Evolutionary conservation across 1,140 invertebrate species (phyloP).

Genomic region (Ceratina calcarata): DNA sequence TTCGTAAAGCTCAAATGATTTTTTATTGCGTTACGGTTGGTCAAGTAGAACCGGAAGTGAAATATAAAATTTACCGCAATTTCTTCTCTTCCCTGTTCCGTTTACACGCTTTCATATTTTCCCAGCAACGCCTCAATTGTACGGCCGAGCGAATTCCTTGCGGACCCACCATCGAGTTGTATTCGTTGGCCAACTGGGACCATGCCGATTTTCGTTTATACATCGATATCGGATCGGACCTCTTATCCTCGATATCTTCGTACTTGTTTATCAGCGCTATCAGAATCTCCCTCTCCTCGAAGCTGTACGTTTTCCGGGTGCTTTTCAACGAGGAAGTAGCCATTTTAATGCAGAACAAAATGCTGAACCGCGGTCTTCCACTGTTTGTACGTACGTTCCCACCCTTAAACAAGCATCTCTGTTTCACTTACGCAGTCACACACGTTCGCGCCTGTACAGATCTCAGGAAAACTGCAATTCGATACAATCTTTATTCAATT

Average conservation of each 20-base stretch:
- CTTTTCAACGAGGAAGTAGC: slow-evolving; percentile 61
- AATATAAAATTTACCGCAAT: slow-evolving; percentile 46
- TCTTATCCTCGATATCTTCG: slow-evolving; percentile 60
- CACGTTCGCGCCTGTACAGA: not conserved
- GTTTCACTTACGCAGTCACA: not conserved
- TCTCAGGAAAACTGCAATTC: no score
- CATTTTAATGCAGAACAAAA: slow-evolving; percentile 57
- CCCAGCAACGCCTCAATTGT: slow-evolving; percentile 69
- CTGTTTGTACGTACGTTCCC: slow-evolving; percentile 23
- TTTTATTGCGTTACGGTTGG: no score
- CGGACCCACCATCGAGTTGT: slow-evolving; percentile 62
- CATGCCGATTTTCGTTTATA: slow-evolving; percentile 66
- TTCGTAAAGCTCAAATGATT: no score
- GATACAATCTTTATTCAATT: no score
- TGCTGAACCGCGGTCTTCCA: slow-evolving; percentile 14
- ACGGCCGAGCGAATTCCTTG: slow-evolving; percentile 57
- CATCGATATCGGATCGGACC: slow-evolving; percentile 59
- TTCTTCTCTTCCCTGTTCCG: slow-evolving; percentile 62
- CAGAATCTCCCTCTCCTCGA: slow-evolving; percentile 66
- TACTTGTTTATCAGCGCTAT: slow-evolving; percentile 68
- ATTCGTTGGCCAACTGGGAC: slow-evolving; percentile 64
- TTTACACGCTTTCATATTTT: slow-evolving; percentile 71
- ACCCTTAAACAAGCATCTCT: no score
- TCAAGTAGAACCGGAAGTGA: no score
- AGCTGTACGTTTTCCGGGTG: slow-evolving; percentile 71